Conservation (phyloP, 2,888 invertebrate genomes). For the Dorcus parallelipipedus region DNA sequence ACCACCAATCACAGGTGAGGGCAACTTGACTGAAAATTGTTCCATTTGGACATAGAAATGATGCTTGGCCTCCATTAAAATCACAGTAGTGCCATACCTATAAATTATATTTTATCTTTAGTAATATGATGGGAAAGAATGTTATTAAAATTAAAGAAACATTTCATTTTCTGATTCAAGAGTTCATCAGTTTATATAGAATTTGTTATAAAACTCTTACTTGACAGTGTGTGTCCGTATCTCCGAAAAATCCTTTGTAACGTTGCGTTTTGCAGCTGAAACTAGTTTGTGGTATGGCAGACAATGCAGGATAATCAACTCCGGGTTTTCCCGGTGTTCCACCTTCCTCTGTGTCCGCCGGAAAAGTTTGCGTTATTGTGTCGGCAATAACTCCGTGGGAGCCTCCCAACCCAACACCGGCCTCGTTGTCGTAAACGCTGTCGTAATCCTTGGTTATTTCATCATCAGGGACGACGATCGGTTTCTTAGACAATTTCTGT, state of each 20-base stretch:
- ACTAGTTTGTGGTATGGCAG: constrained; percentile 70
- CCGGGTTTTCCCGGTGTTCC: constrained; percentile 69
- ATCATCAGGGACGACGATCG: constrained; percentile 44
- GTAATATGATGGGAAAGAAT: too few species aligned
- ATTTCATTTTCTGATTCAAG: too few species aligned
- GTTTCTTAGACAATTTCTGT: constrained; percentile 40
- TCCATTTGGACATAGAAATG: constrained; percentile 85
- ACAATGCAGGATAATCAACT: constrained; percentile 76
- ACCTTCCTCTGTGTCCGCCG: constrained; percentile 54
- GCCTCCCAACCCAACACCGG: constrained; percentile 33
- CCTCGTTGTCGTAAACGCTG: constrained; percentile 37
- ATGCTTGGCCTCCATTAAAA: constrained; percentile 84
- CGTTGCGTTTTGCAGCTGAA: constrained; percentile 82
- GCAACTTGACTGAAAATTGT: constrained; percentile 89
- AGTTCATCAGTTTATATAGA: not conserved
- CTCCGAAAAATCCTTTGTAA: constrained; percentile 88
- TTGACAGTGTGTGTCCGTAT: constrained; percentile 83
- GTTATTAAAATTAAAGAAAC: too few species aligned
- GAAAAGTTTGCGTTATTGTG: constrained; percentile 35
- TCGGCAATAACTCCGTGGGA: constrained; percentile 34
- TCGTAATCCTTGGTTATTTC: constrained; percentile 25
- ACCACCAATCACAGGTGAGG: constrained; percentile 91
- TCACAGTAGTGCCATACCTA: constrained; percentile 93
- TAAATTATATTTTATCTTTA: constrained; percentile 4
- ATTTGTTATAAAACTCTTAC: constrained; percentile 45